Percentiles rank a stretch among this genome's conserved stretches.
Evolutionary conservation across 2,888 invertebrate species (phyloP).

Genomic region (Dilophus febrilis): DNA sequence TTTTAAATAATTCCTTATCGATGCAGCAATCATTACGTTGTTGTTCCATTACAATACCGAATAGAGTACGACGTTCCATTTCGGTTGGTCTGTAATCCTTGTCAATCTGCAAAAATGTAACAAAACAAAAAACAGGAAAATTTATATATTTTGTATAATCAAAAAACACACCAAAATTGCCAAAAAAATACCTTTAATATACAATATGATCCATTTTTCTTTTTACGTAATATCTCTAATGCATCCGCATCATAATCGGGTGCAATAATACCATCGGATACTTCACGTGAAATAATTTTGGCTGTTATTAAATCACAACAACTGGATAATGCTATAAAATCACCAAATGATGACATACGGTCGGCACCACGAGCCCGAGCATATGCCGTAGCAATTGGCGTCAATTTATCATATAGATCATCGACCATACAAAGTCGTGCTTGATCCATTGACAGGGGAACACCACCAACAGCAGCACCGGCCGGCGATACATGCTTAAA

Average conservation of each 20-base stretch:
- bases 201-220: slow-evolving; percentile 87
- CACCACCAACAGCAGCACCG: slow-evolving; percentile 81
- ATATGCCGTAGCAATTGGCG: slow-evolving; percentile 79
- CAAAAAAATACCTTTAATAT: slow-evolving; percentile 46
- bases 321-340: slow-evolving; percentile 90
- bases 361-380: slow-evolving; percentile 94
- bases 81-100: slow-evolving; percentile 62
- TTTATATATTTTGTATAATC: slow-evolving; percentile 1
- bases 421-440: slow-evolving; percentile 87
- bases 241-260: slow-evolving; percentile 79
- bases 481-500: slow-evolving; percentile 99
- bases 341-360: slow-evolving; percentile 98
- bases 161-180: not conserved
- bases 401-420: slow-evolving; percentile 54
- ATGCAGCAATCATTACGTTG: slow-evolving; percentile 79
- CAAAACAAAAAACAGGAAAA: slow-evolving; percentile 4
- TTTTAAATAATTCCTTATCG: slow-evolving; percentile 55
- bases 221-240: slow-evolving; percentile 71
- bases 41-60: slow-evolving; percentile 73
- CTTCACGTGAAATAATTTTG: slow-evolving; percentile 78
- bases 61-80: slow-evolving; percentile 68
- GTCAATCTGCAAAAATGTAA: slow-evolving; percentile 52
- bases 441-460: slow-evolving; percentile 58
- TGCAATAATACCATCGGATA: slow-evolving; percentile 96
- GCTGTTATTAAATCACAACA: slow-evolving; percentile 81